phyloP scores from a whole-genome alignment of 1,140 invertebrate species.

The Drosophila bocki region DNA sequence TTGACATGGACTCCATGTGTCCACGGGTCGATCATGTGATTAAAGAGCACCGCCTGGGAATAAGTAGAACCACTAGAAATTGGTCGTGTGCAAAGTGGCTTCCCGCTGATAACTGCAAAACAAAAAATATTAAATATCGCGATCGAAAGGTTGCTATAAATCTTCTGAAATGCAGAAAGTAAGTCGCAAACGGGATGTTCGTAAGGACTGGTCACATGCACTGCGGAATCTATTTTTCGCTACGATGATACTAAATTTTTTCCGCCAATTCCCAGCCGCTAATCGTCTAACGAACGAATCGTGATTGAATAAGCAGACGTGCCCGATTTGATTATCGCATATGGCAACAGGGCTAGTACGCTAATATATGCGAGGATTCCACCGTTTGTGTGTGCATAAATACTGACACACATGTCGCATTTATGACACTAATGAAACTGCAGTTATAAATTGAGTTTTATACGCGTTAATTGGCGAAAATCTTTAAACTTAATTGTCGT shows the following conservation, averaged over 20 bases:
- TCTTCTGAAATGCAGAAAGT: constrained; percentile 33
- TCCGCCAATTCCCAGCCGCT: constrained; percentile 3
- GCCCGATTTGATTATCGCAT: constrained; percentile 50
- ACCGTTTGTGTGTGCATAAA: not conserved
- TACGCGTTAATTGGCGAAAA: constrained; percentile 60
- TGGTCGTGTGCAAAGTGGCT: constrained; percentile 46
- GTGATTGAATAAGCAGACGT: constrained; percentile 51
- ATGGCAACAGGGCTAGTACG: constrained; percentile 19
- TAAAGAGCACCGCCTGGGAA: not conserved
- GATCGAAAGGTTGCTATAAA: constrained; percentile 36
- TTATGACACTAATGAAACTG: constrained; percentile 41
- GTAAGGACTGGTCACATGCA: constrained; percentile 39
- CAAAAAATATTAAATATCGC: constrained; percentile 24
- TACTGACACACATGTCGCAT: constrained; percentile 10
- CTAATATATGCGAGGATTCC: constrained; percentile 13
- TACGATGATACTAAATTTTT: constrained; percentile 1
- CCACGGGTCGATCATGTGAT: constrained; percentile 25
- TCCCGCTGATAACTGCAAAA: constrained; percentile 38
- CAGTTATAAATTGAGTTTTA: constrained; percentile 59
- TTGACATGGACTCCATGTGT: not conserved
- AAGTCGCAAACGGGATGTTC: constrained; percentile 3
- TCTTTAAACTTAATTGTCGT: constrained; percentile 43
- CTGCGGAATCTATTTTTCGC: constrained; percentile 25
- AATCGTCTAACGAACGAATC: constrained; percentile 40
- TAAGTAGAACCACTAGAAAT: not conserved